Evolutionary conservation across 92 coral and sea anemone species (phyloP).

Genomic region (Scolanthus callimorphus): DNA sequence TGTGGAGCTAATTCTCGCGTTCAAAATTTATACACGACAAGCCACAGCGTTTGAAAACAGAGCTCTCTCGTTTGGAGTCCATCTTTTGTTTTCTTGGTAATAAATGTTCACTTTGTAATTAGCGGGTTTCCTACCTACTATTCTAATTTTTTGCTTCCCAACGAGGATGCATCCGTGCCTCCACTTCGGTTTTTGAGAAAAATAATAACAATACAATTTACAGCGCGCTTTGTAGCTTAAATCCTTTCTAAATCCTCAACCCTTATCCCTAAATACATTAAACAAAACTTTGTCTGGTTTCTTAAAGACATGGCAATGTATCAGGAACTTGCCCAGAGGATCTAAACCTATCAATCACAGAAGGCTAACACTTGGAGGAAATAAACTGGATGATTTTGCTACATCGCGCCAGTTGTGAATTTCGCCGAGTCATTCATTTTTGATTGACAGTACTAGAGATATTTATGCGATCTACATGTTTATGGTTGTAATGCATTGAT

Average conservation of each 20-base stretch:
- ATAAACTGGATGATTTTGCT: too few species aligned
- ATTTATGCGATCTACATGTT: conserved; percentile 84
- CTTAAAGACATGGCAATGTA: too few species aligned
- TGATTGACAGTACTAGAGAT: conserved; percentile 95
- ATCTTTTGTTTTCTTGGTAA: background rate
- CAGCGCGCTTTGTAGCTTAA: conserved; percentile 3
- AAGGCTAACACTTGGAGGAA: too few species aligned
- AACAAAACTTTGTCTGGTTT: background rate
- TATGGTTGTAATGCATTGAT: conserved; percentile 90
- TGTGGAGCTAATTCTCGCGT: background rate
- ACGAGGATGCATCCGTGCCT: too few species aligned
- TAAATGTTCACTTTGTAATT: too few species aligned
- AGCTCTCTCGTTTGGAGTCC: background rate
- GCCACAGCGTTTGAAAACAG: background rate
- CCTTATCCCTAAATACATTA: background rate
- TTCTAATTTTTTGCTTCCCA: too few species aligned
- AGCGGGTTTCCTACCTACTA: too few species aligned
- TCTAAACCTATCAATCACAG: too few species aligned
- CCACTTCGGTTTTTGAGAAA: too few species aligned
- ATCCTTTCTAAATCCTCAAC: background rate
- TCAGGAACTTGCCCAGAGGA: too few species aligned
- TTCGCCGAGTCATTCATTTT: conserved; percentile 19
- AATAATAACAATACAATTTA: too few species aligned
- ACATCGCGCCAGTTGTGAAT: too few species aligned
- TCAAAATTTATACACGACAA: background rate